Conservation (phyloP, 2,888 invertebrate genomes). For the Caprella mutica region DNA sequence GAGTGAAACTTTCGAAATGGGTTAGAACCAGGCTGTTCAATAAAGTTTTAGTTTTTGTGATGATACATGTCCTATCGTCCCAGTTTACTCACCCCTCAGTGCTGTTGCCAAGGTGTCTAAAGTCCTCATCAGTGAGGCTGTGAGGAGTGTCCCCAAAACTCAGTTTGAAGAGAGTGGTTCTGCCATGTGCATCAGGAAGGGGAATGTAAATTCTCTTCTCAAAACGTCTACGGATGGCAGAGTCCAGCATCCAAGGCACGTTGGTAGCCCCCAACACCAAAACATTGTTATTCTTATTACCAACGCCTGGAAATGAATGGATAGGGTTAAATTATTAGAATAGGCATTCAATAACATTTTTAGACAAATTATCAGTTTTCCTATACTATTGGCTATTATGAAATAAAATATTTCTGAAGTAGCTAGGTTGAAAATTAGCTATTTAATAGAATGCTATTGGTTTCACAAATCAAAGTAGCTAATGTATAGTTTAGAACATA, state of each 20-base stretch:
- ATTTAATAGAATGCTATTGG: no score
- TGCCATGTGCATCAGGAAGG: conserved; percentile 84
- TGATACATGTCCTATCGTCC: background rate
- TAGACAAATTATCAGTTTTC: no score
- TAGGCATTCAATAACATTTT: no score
- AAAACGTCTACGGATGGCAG: conserved; percentile 92
- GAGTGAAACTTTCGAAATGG: no score
- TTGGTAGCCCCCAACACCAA: conserved; percentile 94
- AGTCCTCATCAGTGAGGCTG: conserved; percentile 69
- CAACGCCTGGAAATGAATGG: conserved; percentile 51
- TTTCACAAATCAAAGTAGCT: no score
- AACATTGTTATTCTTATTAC: conserved; percentile 89
- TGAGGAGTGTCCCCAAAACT: conserved; percentile 88
- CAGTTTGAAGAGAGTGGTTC: conserved; percentile 81
- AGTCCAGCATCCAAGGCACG: conserved; percentile 89
- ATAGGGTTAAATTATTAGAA: conserved; percentile 42
- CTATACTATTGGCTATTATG: no score
- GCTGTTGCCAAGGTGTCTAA: conserved; percentile 64
- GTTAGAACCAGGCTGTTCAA: no score
- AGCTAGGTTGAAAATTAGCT: no score
- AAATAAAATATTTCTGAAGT: no score
- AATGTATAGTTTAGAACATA: no score
- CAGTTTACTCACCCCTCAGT: conserved; percentile 56
- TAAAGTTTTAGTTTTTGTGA: no score
- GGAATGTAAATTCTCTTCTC: conserved; percentile 98